Conservation (phyloP, 2,888 invertebrate species). For the Neoaliturus tenellus region DNA sequence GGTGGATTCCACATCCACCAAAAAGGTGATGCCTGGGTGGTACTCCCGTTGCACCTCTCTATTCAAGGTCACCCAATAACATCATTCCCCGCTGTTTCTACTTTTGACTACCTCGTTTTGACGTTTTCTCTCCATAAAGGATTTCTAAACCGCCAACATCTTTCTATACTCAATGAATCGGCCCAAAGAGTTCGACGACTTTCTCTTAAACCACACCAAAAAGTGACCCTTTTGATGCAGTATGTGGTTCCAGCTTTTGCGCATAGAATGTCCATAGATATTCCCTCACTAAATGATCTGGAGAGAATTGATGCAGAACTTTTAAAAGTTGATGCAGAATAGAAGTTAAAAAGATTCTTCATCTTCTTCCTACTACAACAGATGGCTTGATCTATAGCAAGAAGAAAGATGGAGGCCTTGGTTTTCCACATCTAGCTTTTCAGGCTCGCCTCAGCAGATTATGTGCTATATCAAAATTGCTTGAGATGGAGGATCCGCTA, state of each 20-base stretch:
- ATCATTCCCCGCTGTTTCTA: not conserved
- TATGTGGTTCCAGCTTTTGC: not conserved
- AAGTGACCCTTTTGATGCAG: not conserved
- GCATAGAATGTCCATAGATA: no score
- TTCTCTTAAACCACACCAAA: not conserved
- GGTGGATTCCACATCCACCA: not conserved
- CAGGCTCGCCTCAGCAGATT: no score
- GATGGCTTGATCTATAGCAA: no score
- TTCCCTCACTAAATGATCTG: no score
- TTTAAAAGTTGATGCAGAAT: no score
- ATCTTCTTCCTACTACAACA: no score
- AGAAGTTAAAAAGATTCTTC: no score
- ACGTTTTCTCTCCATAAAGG: not conserved
- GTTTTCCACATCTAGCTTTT: no score
- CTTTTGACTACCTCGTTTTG: not conserved
- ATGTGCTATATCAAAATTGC: no score
- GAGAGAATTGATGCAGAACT: no score
- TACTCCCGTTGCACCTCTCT: not conserved
- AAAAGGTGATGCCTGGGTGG: not conserved
- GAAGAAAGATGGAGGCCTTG: no score
- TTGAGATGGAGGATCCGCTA: no score
- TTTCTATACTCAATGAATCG: not conserved
- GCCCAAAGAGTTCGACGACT: not conserved
- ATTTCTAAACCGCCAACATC: not conserved
- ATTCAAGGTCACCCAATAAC: not conserved